Base-by-base conservation (phyloP, 2,113 vertebrate genomes). In the Gnathonemus echidnorhynchus region DNA sequence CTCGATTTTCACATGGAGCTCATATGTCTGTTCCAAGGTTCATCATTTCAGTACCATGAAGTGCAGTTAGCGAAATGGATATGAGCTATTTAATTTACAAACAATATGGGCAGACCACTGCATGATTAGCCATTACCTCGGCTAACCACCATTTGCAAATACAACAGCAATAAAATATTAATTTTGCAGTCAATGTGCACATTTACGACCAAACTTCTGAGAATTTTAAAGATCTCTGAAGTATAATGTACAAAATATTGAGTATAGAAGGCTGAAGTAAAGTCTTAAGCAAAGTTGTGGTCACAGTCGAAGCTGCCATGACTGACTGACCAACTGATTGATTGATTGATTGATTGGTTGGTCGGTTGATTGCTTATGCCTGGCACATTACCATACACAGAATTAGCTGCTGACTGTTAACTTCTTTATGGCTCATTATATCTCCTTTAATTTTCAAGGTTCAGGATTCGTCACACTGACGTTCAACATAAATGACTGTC, bases 1-100 rank as follows among this genome's bases (percentile, higher is more conserved):
- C 0, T 94, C 93, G 88, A 97, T 96, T 48, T 92, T 93, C 91
- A 98, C 96, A 89, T 93, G 95, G 92, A 98, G 90, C 15, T 96
- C 91, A 88, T 96, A 98, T 0, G 94, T 89, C 97, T 98, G 93
- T 88, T 80, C 90, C 66, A 77, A 89, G 89, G 90, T 87, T 3
- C 0, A 90, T 35, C 84, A 50, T 48, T n/a, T 86, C 49, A 49
- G 8, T n/a, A 24, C 11, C 83, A 46, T 85, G 83, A 24, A 48
- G 35, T 11, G 27, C n/a, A 70, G 62, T 77, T 77, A 39, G 31
- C 27, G 0, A 39, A 35, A 31, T 31, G 66, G n/a, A 74, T n/a
- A 74, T 74, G 4, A 77, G 3, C 70, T 77, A 39, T 77, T 77
- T 77, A 77, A 77, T 17, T 77, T 77, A 19, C 31, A 77, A 35